Evolutionary conservation across 2,888 invertebrate genomes (phyloP), one percentile per base, ranked within the genome.

Genomic region (Drosophila gaucha): DNA sequence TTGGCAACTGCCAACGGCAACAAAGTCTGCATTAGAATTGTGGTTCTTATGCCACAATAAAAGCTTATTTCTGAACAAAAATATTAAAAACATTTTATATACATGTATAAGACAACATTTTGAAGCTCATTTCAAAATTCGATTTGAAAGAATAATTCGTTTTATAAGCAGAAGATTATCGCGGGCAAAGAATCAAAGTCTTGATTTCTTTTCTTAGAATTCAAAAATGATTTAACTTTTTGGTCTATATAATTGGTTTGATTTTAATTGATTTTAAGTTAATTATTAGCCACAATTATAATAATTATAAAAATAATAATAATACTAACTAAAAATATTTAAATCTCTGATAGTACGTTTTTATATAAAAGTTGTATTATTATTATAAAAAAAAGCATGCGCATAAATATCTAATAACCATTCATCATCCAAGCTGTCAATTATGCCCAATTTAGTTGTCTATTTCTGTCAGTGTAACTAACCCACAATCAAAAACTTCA

Each of bases 401-500:
- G n/a, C 9, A 28, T 8, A 28, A 9, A 28, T 9, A 28, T 28
- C 28, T 22, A 22, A 2, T 22, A 22, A 10, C 12, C 10, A 10
- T 10, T 10, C 1, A 18, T 36, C 18, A 18, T 16, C 2, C 20
- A 31, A 50, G 26, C 22, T 44, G 28, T 47, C 35, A 59, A 33
- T 36, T 52, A 46, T 43, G 16, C 6, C n/a, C 31, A 31, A 59
- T 54, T 44, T 22, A 41, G 24, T 35, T 39, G 30, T 36, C 24
- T 12, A 30, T 62, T 72, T 66, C 28, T 14, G 41, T 9, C 67
- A 54, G 67, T 71, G 62, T 71, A 67, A 31, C 28, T 44, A 66
- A 35, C 43, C 35, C 51, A 74, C 74, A 69, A 46, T 65, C 59
- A 68, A 50, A 55, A 74, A 70, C 70, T 70, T 75, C 41, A 60